Base-by-base conservation (phyloP, 2,888 invertebrate species). In the Cataglyphis rosenhaueri region DNA sequence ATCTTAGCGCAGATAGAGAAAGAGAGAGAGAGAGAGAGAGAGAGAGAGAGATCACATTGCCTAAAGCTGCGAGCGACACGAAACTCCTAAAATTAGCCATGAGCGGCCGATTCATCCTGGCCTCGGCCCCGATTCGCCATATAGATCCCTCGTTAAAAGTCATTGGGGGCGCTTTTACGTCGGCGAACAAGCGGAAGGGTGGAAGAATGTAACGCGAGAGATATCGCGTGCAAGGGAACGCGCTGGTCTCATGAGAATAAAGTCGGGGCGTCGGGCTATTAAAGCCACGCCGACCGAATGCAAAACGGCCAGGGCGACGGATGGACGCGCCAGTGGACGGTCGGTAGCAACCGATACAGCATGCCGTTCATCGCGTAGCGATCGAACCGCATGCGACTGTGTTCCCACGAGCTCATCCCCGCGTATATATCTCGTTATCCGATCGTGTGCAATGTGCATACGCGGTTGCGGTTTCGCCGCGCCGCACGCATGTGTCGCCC, bases 371-470 rank as follows among this genome's bases (percentile, higher is more conserved):
- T 57, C 44, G 78, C 59, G 73, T 32, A 25, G 71, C 71, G 25
- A 78, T 78, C 78, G 78, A 78, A 71, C 78, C 78, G 59, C 78
- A 78, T 78, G 59, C 78, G 71, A 78, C 71, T 71, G 44, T 25
- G 71, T 78, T 78, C 78, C 78, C 78, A 78, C 78, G 78, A 78
- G 71, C 44, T 71, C 44, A 57, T 38, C 71, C 78, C 70, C 38
- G n/a, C 29, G 52, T 52, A 52, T 21, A 21, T 4, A n/a, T 68
- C 76, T 68, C 68, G 68, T 68, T 68, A 18, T 52, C 38, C 76
- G 76, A 55, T 78, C 78, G 44, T 70, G 71, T 44, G 71, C 78
- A 71, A 66, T n/a, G 73, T 78, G 71, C 78, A 71, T 57, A 71
- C 71, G 71, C 78, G 78, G 78, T 78, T 78, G 78, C 59, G 78